Evolutionary conservation across 2,888 invertebrate species (phyloP).

Genomic region (Xiphydria camelus): DNA sequence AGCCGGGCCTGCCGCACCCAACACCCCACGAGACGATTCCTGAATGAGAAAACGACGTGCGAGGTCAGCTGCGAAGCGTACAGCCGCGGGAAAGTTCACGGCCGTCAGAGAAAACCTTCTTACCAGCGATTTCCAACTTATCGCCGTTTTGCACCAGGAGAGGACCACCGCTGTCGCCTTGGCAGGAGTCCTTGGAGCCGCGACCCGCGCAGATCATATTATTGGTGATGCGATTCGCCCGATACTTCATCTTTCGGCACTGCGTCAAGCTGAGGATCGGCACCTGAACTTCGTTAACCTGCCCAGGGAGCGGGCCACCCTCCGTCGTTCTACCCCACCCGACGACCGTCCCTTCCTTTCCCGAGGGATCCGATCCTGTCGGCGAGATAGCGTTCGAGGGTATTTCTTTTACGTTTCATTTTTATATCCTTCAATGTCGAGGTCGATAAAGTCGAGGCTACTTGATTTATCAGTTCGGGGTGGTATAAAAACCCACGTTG

Average conservation of each 20-base stretch:
- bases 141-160: slow-evolving; percentile 75
- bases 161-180: slow-evolving; percentile 88
- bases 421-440: no score
- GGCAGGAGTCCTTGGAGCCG: slow-evolving; percentile 82
- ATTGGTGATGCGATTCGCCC: slow-evolving; percentile 77
- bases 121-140: slow-evolving; percentile 79
- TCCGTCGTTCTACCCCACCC: slow-evolving; percentile 87
- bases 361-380: slow-evolving; percentile 68
- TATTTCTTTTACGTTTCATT: no score
- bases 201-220: slow-evolving; percentile 87
- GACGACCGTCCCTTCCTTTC: slow-evolving; percentile 76
- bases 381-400: no score
- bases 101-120: slow-evolving; percentile 42
- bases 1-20: slow-evolving; percentile 73
- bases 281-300: slow-evolving; percentile 82
- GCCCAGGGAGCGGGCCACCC: slow-evolving; percentile 76
- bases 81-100: no score
- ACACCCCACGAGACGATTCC: slow-evolving; percentile 88
- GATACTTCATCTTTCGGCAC: slow-evolving; percentile 82
- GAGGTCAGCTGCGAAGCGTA: no score
- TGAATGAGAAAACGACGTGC: slow-evolving; percentile 56
- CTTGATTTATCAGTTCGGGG: no score
- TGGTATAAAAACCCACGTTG: no score
- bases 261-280: slow-evolving; percentile 79
- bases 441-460: no score